Percentiles rank a stretch among this genome's conserved stretches.
Evolutionary conservation across 2,797 vertebrate species (phyloP).

Genomic region (Sebastes minor): DNA sequence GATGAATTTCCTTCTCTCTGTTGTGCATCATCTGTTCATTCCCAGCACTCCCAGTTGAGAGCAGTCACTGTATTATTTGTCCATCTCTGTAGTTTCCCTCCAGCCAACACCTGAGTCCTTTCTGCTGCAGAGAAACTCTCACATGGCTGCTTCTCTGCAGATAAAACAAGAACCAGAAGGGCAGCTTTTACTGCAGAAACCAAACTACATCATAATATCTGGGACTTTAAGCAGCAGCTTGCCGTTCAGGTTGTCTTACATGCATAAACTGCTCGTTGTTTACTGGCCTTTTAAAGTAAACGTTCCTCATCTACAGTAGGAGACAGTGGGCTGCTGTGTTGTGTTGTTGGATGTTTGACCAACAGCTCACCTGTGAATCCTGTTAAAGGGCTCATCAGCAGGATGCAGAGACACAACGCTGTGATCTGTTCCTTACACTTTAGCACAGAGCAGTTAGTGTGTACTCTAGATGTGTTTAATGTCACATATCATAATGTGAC

Average conservation of each 20-base stretch:
- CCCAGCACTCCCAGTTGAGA: neutral
- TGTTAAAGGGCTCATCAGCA: neutral
- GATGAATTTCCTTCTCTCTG: too few species aligned
- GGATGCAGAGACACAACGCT: neutral
- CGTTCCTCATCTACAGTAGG: too few species aligned
- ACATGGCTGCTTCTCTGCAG: neutral
- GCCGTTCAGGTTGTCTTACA: neutral
- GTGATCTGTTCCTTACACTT: neutral
- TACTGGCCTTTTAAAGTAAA: neutral
- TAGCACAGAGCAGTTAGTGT: neutral
- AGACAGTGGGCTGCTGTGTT: neutral
- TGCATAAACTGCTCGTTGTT: neutral
- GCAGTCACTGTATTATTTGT: neutral
- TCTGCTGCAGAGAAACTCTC: neutral
- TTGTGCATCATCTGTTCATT: neutral
- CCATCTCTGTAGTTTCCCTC: neutral
- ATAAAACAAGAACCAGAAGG: neutral
- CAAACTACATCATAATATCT: neutral
- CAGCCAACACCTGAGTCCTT: constrained; percentile 5
- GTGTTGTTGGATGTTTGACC: neutral
- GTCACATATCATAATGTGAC: neutral
- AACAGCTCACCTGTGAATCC: neutral
- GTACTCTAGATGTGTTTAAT: neutral
- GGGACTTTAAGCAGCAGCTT: neutral
- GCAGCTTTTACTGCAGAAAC: neutral